These are phyloP conservation scores for Cinclus mexicanus DNA, from an alignment of 2,113 vertebrate genomes.

Conservation along the genomic window DNA sequence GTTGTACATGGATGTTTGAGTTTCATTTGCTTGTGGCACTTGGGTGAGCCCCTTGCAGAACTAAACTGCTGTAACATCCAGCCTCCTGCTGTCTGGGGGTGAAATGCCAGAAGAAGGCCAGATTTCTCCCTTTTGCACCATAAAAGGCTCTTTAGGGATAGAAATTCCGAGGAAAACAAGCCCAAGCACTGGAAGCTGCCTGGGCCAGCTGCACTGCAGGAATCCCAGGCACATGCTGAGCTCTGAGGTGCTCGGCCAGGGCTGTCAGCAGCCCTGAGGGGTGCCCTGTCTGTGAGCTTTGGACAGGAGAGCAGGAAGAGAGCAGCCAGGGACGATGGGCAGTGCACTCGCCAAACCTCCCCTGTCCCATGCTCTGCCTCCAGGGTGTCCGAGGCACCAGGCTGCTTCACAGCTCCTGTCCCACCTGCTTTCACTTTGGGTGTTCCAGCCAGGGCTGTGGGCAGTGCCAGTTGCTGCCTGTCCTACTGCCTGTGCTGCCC, in stretches of 20 bases:
- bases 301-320: neutral
- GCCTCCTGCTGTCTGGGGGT: neutral
- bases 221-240: neutral
- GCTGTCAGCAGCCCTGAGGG: neutral
- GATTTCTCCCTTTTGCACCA: slow-evolving; percentile 13
- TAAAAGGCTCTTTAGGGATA: slow-evolving; percentile 29
- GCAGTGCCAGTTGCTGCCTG: neutral
- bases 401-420: neutral
- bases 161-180: neutral
- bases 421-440: neutral
- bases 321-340: fast-evolving
- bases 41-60: neutral
- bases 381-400: neutral
- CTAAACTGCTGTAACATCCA: neutral
- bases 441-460: fast-evolving
- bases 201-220: neutral
- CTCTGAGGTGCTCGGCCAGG: fast-evolving
- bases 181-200: neutral
- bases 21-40: neutral
- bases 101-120: neutral
- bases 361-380: fast-evolving
- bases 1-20: neutral
- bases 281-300: neutral
- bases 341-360: neutral
- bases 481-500: neutral